Percentiles rank a stretch among this genome's conserved stretches.
Evolutionary conservation across 2,113 vertebrate genomes (phyloP).

Genomic region (Neolamprologus kungweensis): DNA sequence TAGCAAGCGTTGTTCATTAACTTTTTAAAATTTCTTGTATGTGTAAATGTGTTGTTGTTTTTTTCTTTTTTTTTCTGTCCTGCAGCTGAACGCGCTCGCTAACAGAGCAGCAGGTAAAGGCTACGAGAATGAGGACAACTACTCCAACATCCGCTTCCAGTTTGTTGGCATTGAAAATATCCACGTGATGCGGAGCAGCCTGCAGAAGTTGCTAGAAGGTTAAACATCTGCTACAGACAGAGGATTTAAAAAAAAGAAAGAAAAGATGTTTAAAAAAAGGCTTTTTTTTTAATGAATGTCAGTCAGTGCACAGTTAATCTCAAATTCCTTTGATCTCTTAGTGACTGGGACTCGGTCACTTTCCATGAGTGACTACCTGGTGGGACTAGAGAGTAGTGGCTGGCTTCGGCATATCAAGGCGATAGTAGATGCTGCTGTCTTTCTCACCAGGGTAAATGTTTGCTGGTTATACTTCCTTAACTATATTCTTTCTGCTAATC

Average conservation of each 20-base stretch:
- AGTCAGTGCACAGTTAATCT: not conserved
- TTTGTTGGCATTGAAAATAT: conserved; percentile 99
- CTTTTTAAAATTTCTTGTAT: not conserved
- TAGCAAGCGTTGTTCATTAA: not conserved
- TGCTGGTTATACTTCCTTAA: not conserved
- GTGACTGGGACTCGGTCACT: conserved; percentile 84
- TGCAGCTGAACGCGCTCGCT: conserved; percentile 90
- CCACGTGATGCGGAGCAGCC: conserved; percentile 93
- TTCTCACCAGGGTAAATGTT: conserved; percentile 81
- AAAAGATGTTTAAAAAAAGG: not conserved
- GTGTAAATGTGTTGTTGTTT: not conserved
- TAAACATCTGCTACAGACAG: not conserved
- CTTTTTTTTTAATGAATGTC: not conserved
- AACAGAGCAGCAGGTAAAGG: conserved; percentile 98
- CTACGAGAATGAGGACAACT: conserved; percentile 99
- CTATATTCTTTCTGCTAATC: not conserved
- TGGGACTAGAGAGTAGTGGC: conserved; percentile 86
- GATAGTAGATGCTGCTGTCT: conserved; percentile 87
- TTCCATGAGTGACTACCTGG: conserved; percentile 84
- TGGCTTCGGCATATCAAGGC: conserved; percentile 96
- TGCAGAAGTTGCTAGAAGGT: conserved; percentile 96
- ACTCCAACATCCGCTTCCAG: conserved; percentile 97
- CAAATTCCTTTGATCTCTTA: conserved; percentile 19
- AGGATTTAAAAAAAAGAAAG: not conserved
- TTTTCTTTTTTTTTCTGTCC: not conserved